Conservation (phyloP, 2,888 invertebrate genomes). For the Sclerodermus sp. region DNA sequence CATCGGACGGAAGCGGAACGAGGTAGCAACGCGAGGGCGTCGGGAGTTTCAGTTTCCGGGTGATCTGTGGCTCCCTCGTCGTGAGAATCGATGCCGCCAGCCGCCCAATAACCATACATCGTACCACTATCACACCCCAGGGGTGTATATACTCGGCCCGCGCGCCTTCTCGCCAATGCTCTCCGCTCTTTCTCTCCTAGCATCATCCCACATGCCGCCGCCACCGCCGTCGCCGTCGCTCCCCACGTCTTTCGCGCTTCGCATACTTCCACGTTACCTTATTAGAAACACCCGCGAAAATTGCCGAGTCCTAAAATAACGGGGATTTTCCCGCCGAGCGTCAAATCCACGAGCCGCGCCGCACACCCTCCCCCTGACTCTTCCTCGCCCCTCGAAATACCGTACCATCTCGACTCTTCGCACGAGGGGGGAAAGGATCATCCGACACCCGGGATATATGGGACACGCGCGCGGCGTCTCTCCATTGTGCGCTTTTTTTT, state of each 20-base stretch:
- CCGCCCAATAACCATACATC: slow-evolving; percentile 58
- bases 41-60: slow-evolving; percentile 54
- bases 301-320: too few species aligned
- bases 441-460: too few species aligned
- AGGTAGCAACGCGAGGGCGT: slow-evolving; percentile 1
- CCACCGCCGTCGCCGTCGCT: too few species aligned
- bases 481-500: too few species aligned
- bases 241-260: slow-evolving; percentile 4
- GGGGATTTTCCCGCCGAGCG: background rate
- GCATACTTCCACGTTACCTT: slow-evolving; percentile 23
- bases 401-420: too few species aligned
- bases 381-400: background rate
- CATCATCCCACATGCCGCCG: background rate
- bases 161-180: slow-evolving; percentile 12
- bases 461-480: too few species aligned
- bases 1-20: slow-evolving; percentile 17
- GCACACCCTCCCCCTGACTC: too few species aligned
- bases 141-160: slow-evolving; percentile 31
- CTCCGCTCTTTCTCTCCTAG: background rate
- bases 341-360: background rate
- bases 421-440: too few species aligned
- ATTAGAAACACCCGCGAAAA: slow-evolving; percentile 20
- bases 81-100: slow-evolving; percentile 57
- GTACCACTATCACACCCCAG: slow-evolving; percentile 53
- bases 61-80: slow-evolving; percentile 57